Conservation (phyloP, 2,888 invertebrate genomes). For the Physocephala rufipes region DNA sequence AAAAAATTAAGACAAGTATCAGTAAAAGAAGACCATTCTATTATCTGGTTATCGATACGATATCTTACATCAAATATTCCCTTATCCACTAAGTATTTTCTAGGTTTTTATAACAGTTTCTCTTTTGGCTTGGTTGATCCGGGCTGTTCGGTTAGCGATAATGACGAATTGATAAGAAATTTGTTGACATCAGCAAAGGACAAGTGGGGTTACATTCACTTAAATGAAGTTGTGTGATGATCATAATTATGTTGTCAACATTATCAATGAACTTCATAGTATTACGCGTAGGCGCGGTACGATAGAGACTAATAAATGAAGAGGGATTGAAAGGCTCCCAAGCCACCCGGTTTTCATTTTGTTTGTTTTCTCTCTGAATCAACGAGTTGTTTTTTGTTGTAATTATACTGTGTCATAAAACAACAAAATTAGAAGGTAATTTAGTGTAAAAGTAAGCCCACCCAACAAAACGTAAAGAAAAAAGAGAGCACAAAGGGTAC, state of each 20-base stretch:
- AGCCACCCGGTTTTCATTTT: too few relatives aligned
- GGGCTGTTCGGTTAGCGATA: too few relatives aligned
- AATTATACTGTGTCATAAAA: slow-evolving; percentile 1
- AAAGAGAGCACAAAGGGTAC: neutral
- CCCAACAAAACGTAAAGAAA: neutral
- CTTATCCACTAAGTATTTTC: too few relatives aligned
- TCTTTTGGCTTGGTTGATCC: too few relatives aligned
- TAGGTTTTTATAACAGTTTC: too few relatives aligned
- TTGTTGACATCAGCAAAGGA: neutral
- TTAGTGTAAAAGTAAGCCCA: slow-evolving; percentile 1
- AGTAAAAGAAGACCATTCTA: too few relatives aligned
- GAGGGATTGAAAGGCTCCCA: too few relatives aligned
- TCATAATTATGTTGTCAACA: slow-evolving; percentile 24
- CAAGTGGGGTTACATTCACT: neutral
- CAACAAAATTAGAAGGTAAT: slow-evolving; percentile 25
- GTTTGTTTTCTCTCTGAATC: neutral
- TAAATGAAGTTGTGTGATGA: neutral
- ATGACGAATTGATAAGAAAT: slow-evolving; percentile 15
- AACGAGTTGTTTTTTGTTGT: slow-evolving; percentile 6
- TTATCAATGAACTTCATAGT: neutral
- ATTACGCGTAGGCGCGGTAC: too few relatives aligned
- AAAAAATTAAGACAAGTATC: too few relatives aligned
- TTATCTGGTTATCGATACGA: too few relatives aligned
- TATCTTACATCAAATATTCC: too few relatives aligned
- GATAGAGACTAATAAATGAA: too few relatives aligned